Evolutionary conservation across 2,113 vertebrate species (phyloP), one percentile per base, ranked within the genome.

Genomic region (Eulacestoma nigropectus): DNA sequence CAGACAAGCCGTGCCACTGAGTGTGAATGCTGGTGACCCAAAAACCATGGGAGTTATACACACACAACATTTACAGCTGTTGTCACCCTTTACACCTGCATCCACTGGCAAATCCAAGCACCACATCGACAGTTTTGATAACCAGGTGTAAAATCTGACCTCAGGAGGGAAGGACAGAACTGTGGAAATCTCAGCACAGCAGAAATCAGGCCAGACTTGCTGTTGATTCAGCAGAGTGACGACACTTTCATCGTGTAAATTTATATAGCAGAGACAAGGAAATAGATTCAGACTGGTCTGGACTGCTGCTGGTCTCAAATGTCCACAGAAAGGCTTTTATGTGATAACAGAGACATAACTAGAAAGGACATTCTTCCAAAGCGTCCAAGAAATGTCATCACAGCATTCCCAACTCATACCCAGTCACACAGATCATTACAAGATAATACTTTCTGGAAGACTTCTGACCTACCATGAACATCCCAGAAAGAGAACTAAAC

Each of bases 21-120:
- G 37, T 0, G 8, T 8, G 23, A 80, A 50, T 1, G 8, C 16
- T 1, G 0, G 33, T 19, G 39, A 22, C 25, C 53, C 55, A 32
- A 57, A 57, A 50, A 3, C 0, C 53, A 63, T 0, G 0, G 56
- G 49, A 59, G 12, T 52, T 9, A 3, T 4, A 19, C n/a, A 33
- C 27, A 26, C 4, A 15, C 56, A 37, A 56, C 26, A 22, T 32
- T 44, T 50, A n/a, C 29, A 57, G 44, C 13, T 5, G 32, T 17
- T 33, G n/a, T 20, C 42, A 37, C 21, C 35, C 37, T 52, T 74
- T 11, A 15, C 32, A 57, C 39, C 44, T 12, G 16, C 41, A 16
- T 4, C 52, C 2, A 0, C 68, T 11, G 44, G 69, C 22, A 77
- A 73, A 75, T 33, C 21, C 1, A 1, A 41, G 55, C 29, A 20